phyloP scores from a whole-genome alignment of 2,113 vertebrate genomes.

The Baryphthengus martii region DNA sequence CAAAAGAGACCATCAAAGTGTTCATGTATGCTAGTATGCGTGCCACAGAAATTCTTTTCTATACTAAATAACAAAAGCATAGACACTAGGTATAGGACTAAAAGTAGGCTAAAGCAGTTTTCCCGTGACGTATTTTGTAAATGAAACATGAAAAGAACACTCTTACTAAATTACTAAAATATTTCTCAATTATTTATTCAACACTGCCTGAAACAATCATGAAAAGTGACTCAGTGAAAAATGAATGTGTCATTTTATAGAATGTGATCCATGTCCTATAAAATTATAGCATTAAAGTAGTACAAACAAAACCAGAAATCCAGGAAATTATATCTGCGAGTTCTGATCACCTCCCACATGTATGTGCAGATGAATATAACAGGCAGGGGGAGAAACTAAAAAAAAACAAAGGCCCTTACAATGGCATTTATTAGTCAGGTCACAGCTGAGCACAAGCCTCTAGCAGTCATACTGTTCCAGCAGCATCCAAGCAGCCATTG shows the following conservation, averaged over 20 bases:
- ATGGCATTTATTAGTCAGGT: background rate
- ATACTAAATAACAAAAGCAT: background rate
- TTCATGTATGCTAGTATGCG: background rate
- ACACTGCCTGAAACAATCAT: background rate
- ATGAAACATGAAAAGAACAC: background rate
- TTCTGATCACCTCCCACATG: background rate
- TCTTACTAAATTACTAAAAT: background rate
- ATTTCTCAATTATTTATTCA: slow-evolving; percentile 1
- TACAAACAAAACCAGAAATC: background rate
- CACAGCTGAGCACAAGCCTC: background rate
- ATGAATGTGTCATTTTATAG: background rate
- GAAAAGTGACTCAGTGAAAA: background rate
- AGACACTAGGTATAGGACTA: background rate
- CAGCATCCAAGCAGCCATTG: background rate
- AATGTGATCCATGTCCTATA: background rate
- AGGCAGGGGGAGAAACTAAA: rapidly evolving
- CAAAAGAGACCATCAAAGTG: background rate
- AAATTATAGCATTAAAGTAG: background rate
- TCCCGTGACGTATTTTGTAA: background rate
- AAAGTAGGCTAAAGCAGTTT: background rate
- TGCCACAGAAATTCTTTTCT: background rate
- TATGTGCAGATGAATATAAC: background rate
- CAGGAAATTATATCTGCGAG: background rate
- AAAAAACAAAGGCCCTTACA: background rate
- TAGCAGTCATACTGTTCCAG: background rate